A percentile compares a stretch with the other conserved stretches of the same genome.
phyloP scores from a whole-genome alignment of 2,113 vertebrate genomes.

The Chionomys nivalis region DNA sequence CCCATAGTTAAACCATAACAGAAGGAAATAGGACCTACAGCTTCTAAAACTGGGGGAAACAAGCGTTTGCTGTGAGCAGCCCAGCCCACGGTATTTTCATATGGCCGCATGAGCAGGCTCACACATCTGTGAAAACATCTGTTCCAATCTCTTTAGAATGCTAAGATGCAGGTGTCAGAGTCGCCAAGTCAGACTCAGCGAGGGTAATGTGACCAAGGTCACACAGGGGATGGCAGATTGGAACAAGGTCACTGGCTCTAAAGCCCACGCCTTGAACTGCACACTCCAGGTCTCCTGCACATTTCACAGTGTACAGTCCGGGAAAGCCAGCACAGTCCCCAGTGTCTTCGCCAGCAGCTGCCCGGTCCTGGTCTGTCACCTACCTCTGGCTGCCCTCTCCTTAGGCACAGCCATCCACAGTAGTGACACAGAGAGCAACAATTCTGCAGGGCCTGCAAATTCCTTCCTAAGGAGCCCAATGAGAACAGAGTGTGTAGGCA shows the following conservation, averaged over 20 bases:
- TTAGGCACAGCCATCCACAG: slow-evolving; percentile 1
- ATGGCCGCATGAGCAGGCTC: not conserved
- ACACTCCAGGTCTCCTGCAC: not conserved
- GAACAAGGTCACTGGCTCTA: not conserved
- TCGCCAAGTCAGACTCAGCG: no score
- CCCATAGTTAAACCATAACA: not conserved
- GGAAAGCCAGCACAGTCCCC: not conserved
- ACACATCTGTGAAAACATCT: not conserved
- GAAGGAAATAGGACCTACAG: not conserved
- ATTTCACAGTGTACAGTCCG: not conserved
- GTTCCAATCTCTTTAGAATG: not conserved
- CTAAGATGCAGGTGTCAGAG: not conserved
- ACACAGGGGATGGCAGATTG: not conserved
- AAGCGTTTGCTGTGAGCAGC: not conserved
- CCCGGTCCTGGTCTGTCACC: not conserved
- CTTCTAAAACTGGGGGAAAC: not conserved
- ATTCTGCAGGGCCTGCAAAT: slow-evolving; percentile 73
- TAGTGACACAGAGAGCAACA: slow-evolving; percentile 29
- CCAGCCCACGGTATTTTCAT: not conserved
- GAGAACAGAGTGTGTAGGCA: slow-evolving; percentile 55
- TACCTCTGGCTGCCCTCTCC: slow-evolving; percentile 2
- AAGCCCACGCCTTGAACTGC: not conserved
- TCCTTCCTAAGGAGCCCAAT: slow-evolving; percentile 71
- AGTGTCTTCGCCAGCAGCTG: not conserved
- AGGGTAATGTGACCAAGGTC: not conserved